A percentile compares a stretch with the other conserved stretches of the same genome.
These are phyloP conservation scores for Ectropis grisescens DNA, from an alignment of 1,140 invertebrate genomes.

Conservation along the genomic window DNA sequence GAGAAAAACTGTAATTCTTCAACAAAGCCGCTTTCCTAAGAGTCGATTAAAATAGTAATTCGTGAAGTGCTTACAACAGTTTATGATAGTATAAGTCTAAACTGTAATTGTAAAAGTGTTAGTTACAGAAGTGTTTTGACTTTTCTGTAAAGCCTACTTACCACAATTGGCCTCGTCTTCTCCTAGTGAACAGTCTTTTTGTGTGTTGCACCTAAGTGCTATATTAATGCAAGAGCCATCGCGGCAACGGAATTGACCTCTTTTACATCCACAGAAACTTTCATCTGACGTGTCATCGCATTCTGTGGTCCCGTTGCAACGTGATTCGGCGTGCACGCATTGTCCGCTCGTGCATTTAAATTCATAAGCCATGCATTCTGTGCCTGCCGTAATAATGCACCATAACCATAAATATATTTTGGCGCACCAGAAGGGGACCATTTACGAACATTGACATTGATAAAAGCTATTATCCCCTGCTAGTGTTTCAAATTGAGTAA, in stretches of 20 bases:
- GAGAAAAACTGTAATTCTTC: too few species aligned
- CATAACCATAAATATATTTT: slow-evolving; percentile 37
- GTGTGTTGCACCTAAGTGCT: slow-evolving; percentile 63
- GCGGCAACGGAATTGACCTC: slow-evolving; percentile 69
- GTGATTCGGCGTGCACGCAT: slow-evolving; percentile 77
- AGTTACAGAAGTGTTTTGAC: too few species aligned
- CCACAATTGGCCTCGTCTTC: slow-evolving; percentile 79
- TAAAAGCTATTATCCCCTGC: too few species aligned
- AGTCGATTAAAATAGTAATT: too few species aligned
- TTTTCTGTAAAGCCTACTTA: too few species aligned
- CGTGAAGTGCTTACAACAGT: too few species aligned
- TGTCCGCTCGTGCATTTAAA: slow-evolving; percentile 71
- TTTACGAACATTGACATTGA: too few species aligned
- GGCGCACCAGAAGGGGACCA: slow-evolving; percentile 8
- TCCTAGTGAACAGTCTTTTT: slow-evolving; percentile 73
- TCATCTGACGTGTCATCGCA: slow-evolving; percentile 85
- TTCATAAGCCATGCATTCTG: slow-evolving; percentile 62
- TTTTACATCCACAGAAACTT: slow-evolving; percentile 70
- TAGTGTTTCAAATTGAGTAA: too few species aligned
- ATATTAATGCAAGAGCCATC: slow-evolving; percentile 71
- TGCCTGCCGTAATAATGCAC: slow-evolving; percentile 53
- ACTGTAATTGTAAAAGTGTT: too few species aligned
- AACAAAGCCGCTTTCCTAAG: too few species aligned
- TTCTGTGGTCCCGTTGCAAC: slow-evolving; percentile 82
- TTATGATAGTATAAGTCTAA: too few species aligned